phyloP scores from a whole-genome alignment of 2,888 invertebrate species.

The Lottia scabra region DNA sequence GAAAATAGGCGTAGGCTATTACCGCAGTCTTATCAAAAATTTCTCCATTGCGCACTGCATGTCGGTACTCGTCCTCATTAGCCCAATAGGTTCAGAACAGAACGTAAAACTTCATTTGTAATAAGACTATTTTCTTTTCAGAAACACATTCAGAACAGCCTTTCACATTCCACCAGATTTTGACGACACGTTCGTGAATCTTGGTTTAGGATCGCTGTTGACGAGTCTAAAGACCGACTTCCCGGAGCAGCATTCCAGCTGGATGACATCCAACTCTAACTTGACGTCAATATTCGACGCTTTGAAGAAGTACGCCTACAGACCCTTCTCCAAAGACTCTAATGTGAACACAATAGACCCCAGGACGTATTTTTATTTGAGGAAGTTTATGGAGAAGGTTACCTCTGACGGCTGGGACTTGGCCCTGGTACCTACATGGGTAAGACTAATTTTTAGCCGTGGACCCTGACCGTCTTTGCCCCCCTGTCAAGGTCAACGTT shows the following conservation, averaged over 20 bases:
- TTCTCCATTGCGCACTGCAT: too few relatives aligned
- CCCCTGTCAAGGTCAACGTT: too few relatives aligned
- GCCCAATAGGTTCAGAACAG: too few relatives aligned
- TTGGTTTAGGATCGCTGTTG: slow-evolving; percentile 56
- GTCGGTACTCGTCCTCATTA: too few relatives aligned
- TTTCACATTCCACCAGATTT: slow-evolving; percentile 63
- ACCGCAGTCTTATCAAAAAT: too few relatives aligned
- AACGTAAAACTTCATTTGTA: too few relatives aligned
- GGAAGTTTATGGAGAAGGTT: slow-evolving; percentile 52
- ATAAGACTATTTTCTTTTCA: slow-evolving; percentile 14
- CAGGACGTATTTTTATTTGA: slow-evolving; percentile 55
- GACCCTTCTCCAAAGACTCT: slow-evolving; percentile 43
- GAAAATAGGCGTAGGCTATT: too few relatives aligned
- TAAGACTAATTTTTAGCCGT: slow-evolving; percentile 22
- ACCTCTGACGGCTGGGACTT: slow-evolving; percentile 38
- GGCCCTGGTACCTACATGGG: slow-evolving; percentile 60
- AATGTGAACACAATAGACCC: slow-evolving; percentile 55
- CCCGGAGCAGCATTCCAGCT: slow-evolving; percentile 42
- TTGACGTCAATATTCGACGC: slow-evolving; percentile 53
- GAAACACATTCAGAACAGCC: slow-evolving; percentile 35
- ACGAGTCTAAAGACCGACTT: slow-evolving; percentile 42
- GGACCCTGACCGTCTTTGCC: too few relatives aligned
- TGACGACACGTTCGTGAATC: slow-evolving; percentile 62
- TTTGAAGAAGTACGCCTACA: slow-evolving; percentile 56
- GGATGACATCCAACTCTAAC: slow-evolving; percentile 53